Evolutionary conservation across 2,797 vertebrate genomes (phyloP).

Genomic region (Sciaenops ocellatus): DNA sequence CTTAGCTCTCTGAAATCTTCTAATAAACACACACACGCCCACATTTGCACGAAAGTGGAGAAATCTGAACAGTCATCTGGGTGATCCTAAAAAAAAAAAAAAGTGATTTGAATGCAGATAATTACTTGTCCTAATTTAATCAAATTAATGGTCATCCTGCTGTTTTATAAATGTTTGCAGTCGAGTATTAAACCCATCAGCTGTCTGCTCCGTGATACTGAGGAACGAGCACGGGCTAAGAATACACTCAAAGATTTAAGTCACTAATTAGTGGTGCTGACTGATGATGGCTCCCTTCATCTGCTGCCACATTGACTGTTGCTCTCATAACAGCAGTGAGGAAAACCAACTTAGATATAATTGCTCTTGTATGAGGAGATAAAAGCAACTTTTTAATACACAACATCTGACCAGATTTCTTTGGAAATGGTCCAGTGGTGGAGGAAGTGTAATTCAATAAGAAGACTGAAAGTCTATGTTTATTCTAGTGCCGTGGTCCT

Average conservation of each 20-base stretch:
- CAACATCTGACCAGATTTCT: not conserved
- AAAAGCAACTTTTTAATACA: not conserved
- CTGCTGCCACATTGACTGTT: slow-evolving; percentile 21
- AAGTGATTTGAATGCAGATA: slow-evolving; percentile 1
- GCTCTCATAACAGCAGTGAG: slow-evolving; percentile 34
- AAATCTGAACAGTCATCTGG: not conserved
- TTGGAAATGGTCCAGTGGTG: not conserved
- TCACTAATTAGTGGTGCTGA: slow-evolving; percentile 64
- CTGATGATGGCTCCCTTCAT: slow-evolving; percentile 51
- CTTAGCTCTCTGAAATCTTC: not conserved
- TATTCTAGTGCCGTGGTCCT: not conserved
- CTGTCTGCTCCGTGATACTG: slow-evolving; percentile 52
- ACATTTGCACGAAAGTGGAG: not conserved
- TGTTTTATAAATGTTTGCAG: slow-evolving; percentile 21
- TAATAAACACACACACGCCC: not conserved
- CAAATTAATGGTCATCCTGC: slow-evolving; percentile 11
- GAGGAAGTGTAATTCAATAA: not conserved
- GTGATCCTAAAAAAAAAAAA: not conserved
- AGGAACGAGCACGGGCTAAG: slow-evolving; percentile 52
- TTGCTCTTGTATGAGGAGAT: slow-evolving; percentile 9
- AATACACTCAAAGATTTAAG: slow-evolving; percentile 67
- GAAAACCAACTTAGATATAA: slow-evolving; percentile 19
- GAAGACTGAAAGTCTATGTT: not conserved
- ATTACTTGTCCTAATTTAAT: slow-evolving; percentile 14
- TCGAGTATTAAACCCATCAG: slow-evolving; percentile 26